phyloP scores from a whole-genome alignment of 2,888 invertebrate species.

The Oasisia sp. region DNA sequence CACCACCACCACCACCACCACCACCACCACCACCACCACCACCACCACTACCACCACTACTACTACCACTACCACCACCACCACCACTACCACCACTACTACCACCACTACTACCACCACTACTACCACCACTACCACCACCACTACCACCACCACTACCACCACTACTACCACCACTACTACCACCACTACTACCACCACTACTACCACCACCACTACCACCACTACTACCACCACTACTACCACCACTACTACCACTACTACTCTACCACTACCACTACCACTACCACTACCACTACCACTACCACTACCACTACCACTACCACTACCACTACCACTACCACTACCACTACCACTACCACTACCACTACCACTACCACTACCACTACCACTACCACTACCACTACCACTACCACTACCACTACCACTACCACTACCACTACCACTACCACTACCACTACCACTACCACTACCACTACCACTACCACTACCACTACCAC shows the following conservation, averaged over 20 bases:
- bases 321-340: background rate
- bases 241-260: background rate
- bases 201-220: too few species aligned
- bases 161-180: background rate
- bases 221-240: too few species aligned
- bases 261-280: background rate
- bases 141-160: background rate
- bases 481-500: slow-evolving; percentile 19
- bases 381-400: background rate
- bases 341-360: background rate
- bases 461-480: slow-evolving; percentile 23
- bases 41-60: background rate
- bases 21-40: background rate
- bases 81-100: background rate
- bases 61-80: background rate
- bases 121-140: background rate
- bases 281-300: background rate
- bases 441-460: slow-evolving; percentile 25
- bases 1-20: background rate
- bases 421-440: slow-evolving; percentile 27
- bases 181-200: background rate
- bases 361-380: background rate
- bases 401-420: slow-evolving; percentile 22
- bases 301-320: background rate
- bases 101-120: background rate